Conservation (phyloP, 1,140 invertebrate species). For the Musca vetustissima region DNA sequence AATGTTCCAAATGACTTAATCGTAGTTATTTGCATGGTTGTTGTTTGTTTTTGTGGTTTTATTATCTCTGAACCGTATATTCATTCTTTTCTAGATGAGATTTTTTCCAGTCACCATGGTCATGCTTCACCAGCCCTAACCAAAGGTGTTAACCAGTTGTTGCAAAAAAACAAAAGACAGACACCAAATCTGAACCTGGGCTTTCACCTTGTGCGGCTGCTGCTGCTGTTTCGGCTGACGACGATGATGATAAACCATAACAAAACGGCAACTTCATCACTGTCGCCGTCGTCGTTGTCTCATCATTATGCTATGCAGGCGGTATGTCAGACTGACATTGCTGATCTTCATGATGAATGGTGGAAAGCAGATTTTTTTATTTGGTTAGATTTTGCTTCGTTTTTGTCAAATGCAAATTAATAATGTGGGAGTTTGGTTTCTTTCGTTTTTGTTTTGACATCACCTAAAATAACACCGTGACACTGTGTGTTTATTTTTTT, state of each 20-base stretch:
- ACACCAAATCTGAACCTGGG: not conserved
- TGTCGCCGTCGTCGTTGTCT: not conserved
- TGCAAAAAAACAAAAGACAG: not conserved
- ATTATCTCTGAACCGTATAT: not conserved
- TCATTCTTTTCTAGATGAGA: too few species aligned
- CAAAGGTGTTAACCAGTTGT: not conserved
- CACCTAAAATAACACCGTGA: too few species aligned
- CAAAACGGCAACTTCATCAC: not conserved
- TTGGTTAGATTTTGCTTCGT: too few species aligned
- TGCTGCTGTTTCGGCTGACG: too few species aligned
- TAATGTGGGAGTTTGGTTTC: too few species aligned
- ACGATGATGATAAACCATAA: not conserved
- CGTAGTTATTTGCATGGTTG: not conserved
- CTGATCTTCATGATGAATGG: not conserved
- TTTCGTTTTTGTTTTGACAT: too few species aligned
- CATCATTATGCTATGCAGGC: too few species aligned
- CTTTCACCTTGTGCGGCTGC: not conserved
- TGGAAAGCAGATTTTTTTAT: not conserved
- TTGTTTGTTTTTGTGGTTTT: not conserved
- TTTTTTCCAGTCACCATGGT: not conserved
- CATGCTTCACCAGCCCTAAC: constrained; percentile 1
- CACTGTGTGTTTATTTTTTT: too few species aligned
- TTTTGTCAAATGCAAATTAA: too few species aligned
- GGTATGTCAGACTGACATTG: not conserved
- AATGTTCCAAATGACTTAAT: too few species aligned